A percentile compares a stretch with the other conserved stretches of the same genome.
Evolutionary conservation across 1,140 invertebrate species (phyloP).

Genomic region (Drosophila pseudoananassae): DNA sequence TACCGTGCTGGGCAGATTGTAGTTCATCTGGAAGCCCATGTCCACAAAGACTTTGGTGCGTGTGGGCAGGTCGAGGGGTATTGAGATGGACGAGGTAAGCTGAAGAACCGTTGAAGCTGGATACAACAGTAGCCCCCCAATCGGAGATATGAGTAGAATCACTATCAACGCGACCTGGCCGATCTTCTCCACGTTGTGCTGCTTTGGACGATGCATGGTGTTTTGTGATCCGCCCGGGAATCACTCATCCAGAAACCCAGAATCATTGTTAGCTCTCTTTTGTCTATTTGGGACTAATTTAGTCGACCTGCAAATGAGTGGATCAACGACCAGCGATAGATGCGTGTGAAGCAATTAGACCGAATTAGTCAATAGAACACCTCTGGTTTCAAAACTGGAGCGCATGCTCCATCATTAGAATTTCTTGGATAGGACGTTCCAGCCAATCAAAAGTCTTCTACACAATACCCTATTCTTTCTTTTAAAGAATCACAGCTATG

Average conservation of each 20-base stretch:
- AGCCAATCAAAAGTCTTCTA: background rate
- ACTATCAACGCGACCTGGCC: conserved; percentile 16
- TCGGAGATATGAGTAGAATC: conserved; percentile 3
- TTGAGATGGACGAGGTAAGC: conserved; percentile 61
- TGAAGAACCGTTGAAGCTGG: conserved; percentile 48
- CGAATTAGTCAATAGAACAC: conserved; percentile 13
- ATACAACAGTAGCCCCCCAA: conserved; percentile 32
- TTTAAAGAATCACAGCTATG: background rate
- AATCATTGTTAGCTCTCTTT: conserved; percentile 12
- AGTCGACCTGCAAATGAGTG: conserved; percentile 63
- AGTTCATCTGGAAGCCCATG: conserved; percentile 77
- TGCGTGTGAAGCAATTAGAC: conserved; percentile 69
- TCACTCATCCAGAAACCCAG: conserved; percentile 2
- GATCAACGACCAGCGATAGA: conserved; percentile 45
- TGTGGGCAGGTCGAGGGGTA: conserved; percentile 53
- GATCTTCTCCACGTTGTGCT: conserved; percentile 32
- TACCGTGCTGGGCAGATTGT: conserved; percentile 57
- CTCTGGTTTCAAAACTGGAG: conserved; percentile 38
- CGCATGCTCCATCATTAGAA: conserved; percentile 23
- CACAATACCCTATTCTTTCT: background rate
- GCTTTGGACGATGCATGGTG: conserved; percentile 54
- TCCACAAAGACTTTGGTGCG: conserved; percentile 67
- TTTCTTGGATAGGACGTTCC: background rate
- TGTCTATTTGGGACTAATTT: conserved; percentile 70
- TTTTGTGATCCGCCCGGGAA: conserved; percentile 42